Evolutionary conservation across 2,888 invertebrate genomes (phyloP).

Genomic region (Epinotia ramella): DNA sequence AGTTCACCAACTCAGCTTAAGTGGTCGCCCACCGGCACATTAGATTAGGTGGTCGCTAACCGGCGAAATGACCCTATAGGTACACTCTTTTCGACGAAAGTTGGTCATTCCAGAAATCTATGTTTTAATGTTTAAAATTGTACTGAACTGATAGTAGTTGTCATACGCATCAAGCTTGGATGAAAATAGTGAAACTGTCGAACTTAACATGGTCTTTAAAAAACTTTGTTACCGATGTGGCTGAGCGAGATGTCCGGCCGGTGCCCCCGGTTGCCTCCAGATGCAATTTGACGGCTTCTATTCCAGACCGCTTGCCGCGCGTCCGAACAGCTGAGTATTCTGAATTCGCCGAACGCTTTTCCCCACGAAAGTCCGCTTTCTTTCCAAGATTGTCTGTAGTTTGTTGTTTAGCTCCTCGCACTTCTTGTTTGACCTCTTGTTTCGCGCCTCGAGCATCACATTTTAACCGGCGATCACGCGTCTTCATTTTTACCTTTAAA

Average conservation of each 20-base stretch:
- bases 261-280: constrained; percentile 73
- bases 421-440: constrained; percentile 56
- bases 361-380: constrained; percentile 46
- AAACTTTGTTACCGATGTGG: constrained; percentile 71
- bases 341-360: constrained; percentile 51
- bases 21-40: too few species aligned
- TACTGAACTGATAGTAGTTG: not conserved
- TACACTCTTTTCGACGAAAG: not conserved
- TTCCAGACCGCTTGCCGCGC: constrained; percentile 73
- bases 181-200: not conserved
- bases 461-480: constrained; percentile 65
- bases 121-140: not conserved
- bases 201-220: not conserved
- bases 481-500: constrained; percentile 71
- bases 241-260: constrained; percentile 79
- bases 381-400: constrained; percentile 50
- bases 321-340: constrained; percentile 50
- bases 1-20: too few species aligned
- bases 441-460: constrained; percentile 58
- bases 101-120: not conserved
- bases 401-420: constrained; percentile 55
- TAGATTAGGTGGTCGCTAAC: too few species aligned
- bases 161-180: not conserved
- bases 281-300: constrained; percentile 79
- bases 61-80: too few species aligned